Conservation (phyloP, 1,140 invertebrate species). For the Phymorhynchus buccinoides region DNA sequence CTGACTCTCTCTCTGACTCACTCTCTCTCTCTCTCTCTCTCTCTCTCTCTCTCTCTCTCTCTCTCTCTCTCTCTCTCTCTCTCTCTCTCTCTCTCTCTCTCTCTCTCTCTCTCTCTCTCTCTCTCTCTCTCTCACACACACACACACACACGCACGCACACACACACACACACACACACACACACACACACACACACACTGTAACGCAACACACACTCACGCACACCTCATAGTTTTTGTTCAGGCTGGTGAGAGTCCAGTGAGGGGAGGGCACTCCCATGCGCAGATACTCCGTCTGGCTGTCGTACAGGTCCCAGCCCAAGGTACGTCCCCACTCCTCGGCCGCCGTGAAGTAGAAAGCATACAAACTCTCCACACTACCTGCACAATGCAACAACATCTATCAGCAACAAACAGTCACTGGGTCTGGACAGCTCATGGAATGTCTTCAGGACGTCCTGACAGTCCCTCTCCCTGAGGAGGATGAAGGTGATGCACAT, state of each 20-base stretch:
- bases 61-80: too few species aligned
- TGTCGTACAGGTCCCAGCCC: constrained; percentile 94
- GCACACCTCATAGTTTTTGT: constrained; percentile 92
- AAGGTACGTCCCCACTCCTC: constrained; percentile 82
- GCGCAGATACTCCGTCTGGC: constrained; percentile 91
- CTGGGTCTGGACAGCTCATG: constrained; percentile 91
- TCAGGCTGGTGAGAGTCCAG: constrained; percentile 90
- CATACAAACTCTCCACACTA: constrained; percentile 89
- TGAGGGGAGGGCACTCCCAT: constrained; percentile 94
- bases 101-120: too few species aligned
- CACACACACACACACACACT: too few species aligned
- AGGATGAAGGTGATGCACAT: constrained; percentile 95
- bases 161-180: too few species aligned
- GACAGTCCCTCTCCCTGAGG: constrained; percentile 94
- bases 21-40: too few species aligned
- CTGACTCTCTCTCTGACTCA: too few species aligned
- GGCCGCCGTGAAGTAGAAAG: constrained; percentile 90
- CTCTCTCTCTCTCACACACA: too few species aligned
- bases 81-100: too few species aligned
- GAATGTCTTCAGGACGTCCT: constrained; percentile 92
- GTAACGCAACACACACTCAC: too few species aligned
- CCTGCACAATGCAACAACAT: constrained; percentile 74
- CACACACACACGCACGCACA: too few species aligned
- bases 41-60: too few species aligned
- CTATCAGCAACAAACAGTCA: too few species aligned